These are phyloP conservation scores for Otus sunia DNA, from an alignment of 2,113 vertebrate genomes.

Conservation along the genomic window DNA sequence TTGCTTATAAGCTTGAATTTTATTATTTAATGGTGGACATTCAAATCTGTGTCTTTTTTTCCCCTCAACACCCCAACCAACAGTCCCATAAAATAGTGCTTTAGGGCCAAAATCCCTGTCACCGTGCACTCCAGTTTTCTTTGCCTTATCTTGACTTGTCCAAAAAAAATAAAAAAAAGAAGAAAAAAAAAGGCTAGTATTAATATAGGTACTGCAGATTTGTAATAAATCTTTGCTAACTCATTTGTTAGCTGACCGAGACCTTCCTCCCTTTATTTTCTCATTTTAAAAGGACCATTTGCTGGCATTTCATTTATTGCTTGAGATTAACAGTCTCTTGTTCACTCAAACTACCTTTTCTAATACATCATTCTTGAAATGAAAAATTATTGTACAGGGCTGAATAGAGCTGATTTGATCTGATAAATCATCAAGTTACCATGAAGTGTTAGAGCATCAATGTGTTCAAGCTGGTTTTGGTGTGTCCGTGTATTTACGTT, in stretches of 20 bases:
- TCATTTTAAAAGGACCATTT: background rate
- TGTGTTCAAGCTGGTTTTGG: no score
- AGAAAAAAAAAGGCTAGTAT: background rate
- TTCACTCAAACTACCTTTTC: background rate
- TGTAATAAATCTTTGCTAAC: background rate
- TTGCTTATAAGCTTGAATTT: background rate
- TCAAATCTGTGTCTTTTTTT: background rate
- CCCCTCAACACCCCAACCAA: background rate
- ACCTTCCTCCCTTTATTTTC: background rate
- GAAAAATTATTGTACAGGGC: background rate
- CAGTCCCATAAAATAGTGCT: background rate
- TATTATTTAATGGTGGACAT: background rate
- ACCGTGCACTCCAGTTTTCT: background rate
- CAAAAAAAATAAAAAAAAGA: background rate
- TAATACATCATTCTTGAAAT: background rate
- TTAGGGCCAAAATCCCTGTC: background rate
- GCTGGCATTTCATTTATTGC: background rate
- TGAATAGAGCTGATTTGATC: background rate
- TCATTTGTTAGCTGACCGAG: background rate
- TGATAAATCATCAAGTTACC: fast-evolving
- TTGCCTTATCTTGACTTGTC: background rate
- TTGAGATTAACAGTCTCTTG: background rate
- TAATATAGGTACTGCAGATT: background rate
- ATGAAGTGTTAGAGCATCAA: fast-evolving
- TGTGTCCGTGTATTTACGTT: background rate